phyloP scores from a whole-genome alignment of 92 coral and sea anemone genomes.

The Umimayanthus kanabou region DNA sequence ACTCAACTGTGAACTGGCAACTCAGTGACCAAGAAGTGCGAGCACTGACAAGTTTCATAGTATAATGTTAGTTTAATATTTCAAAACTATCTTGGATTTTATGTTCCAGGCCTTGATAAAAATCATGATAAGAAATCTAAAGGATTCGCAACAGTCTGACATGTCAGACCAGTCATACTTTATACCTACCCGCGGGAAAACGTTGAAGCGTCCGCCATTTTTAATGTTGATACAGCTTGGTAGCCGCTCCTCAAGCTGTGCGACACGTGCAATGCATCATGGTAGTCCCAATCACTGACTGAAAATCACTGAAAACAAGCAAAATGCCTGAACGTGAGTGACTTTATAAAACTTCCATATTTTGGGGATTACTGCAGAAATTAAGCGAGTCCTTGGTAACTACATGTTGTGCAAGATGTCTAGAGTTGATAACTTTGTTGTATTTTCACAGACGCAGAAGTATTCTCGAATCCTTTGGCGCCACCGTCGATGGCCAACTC shows the following conservation, averaged over 20 bases:
- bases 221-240: not conserved
- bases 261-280: not conserved
- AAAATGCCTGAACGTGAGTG: conserved; percentile 40
- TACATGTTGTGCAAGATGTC: not conserved
- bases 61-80: too few species aligned
- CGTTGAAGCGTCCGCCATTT: not conserved
- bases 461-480: conserved; percentile 92
- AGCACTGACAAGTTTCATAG: too few species aligned
- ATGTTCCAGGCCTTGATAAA: too few species aligned
- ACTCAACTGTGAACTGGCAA: too few species aligned
- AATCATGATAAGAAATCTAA: not conserved
- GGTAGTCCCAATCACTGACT: not conserved
- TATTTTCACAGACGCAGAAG: conserved; percentile 63
- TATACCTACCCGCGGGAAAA: not conserved
- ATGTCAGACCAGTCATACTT: too few species aligned
- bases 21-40: too few species aligned
- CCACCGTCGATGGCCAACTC: conserved; percentile 71
- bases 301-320: not conserved
- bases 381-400: not conserved
- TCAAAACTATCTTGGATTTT: too few species aligned
- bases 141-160: not conserved
- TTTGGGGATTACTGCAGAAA: not conserved
- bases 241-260: not conserved
- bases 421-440: not conserved
- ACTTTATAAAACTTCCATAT: not conserved